A percentile compares a stretch with the other conserved stretches of the same genome.
Conservation (phyloP, 1,140 invertebrate species). For the Kradibia gibbosae region DNA sequence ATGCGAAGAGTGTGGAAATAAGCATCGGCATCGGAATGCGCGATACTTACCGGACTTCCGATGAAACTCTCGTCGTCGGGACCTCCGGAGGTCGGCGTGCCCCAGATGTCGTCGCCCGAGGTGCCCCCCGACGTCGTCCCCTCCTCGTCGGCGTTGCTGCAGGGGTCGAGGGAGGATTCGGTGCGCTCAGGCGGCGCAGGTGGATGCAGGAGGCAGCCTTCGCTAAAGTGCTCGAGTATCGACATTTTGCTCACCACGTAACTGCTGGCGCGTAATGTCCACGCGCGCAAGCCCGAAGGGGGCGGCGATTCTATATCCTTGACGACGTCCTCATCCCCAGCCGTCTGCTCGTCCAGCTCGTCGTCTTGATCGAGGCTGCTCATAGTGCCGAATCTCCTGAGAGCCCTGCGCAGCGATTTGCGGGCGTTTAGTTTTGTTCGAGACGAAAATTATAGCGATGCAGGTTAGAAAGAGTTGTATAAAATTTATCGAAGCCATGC, state of each 20-base stretch:
- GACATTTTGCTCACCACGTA: conserved; percentile 88
- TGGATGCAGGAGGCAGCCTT: conserved; percentile 72
- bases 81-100: conserved; percentile 86
- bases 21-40: too few species aligned
- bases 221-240: conserved; percentile 76
- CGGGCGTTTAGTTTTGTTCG: not conserved
- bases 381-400: conserved; percentile 81
- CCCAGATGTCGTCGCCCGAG: conserved; percentile 88
- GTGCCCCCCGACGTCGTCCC: conserved; percentile 83
- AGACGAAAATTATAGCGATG: not conserved
- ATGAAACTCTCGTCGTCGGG: conserved; percentile 82
- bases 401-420: conserved; percentile 60
- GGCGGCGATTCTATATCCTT: conserved; percentile 57
- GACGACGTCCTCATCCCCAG: not conserved
- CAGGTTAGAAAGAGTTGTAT: too few species aligned
- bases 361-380: conserved; percentile 80
- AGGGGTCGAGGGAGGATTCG: conserved; percentile 66
- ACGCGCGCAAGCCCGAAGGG: conserved; percentile 74
- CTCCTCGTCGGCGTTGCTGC: conserved; percentile 72
- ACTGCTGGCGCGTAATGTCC: conserved; percentile 83
- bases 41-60: conserved; percentile 69
- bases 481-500: too few species aligned
- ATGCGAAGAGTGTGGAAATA: too few species aligned
- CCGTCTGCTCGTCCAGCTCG: conserved; percentile 71
- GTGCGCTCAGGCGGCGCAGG: conserved; percentile 67